phyloP scores from a whole-genome alignment of 2,113 vertebrate species.

The Gobio gobio region DNA sequence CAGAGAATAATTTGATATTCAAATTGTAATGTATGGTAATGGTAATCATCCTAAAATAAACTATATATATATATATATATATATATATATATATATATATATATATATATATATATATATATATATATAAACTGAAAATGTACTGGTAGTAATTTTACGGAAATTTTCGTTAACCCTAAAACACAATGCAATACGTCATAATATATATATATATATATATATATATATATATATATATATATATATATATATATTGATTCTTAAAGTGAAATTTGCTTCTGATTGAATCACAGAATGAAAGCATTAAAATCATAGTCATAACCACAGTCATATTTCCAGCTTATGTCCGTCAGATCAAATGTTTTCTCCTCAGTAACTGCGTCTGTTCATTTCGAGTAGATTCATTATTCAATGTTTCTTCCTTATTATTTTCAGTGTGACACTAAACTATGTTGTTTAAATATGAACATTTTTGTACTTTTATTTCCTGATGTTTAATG shows the following conservation, averaged over 20 bases:
- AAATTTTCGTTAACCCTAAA: too few species aligned
- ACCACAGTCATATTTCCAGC: background rate
- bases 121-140: too few species aligned
- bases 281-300: background rate
- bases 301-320: background rate
- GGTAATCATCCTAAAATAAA: background rate
- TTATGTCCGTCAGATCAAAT: background rate
- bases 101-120: too few species aligned
- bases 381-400: background rate
- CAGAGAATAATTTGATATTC: background rate
- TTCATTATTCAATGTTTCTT: background rate
- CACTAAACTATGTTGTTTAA: background rate
- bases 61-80: too few species aligned
- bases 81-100: too few species aligned
- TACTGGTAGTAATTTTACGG: too few species aligned
- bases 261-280: background rate
- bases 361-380: background rate
- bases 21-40: background rate
- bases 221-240: too few species aligned
- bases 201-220: too few species aligned
- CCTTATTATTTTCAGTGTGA: conserved; percentile 5
- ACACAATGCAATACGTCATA: too few species aligned
- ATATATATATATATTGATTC: background rate
- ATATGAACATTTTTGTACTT: conserved; percentile 15
- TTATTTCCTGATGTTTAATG: conserved; percentile 29